These are phyloP conservation scores for Echinarachnius parma DNA, from an alignment of 53 echinoderm and acorn worm genomes.

Conservation along the genomic window DNA sequence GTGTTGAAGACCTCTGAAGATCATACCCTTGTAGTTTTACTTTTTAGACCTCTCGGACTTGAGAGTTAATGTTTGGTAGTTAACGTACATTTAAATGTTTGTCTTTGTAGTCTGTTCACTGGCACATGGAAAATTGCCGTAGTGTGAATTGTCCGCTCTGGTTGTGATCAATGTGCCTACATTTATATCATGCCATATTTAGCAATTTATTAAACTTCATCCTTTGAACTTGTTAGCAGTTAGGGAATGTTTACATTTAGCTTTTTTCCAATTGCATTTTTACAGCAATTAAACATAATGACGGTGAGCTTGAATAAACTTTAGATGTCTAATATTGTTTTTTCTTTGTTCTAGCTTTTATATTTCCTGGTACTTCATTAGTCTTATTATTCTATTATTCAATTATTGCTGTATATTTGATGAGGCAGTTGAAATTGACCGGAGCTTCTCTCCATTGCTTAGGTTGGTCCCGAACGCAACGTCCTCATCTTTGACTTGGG, in stretches of 20 bases:
- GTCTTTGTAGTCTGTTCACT: background rate
- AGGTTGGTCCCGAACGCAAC: conserved; percentile 77
- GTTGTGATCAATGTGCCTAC: conserved; percentile 19
- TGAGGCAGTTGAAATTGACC: background rate
- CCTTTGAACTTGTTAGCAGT: too few relatives aligned
- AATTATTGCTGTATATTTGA: background rate
- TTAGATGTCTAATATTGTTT: background rate
- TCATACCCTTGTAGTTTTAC: background rate
- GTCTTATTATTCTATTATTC: background rate
- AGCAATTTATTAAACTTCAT: too few relatives aligned
- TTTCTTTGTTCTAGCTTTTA: background rate
- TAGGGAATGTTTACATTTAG: too few relatives aligned
- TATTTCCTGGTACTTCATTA: background rate
- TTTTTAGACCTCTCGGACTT: background rate
- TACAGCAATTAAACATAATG: background rate
- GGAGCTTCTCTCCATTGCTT: background rate
- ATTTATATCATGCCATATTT: background rate
- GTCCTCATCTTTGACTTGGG: conserved; percentile 96
- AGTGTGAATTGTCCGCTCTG: background rate
- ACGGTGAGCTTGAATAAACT: background rate
- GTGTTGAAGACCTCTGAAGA: background rate
- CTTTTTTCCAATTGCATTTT: too few relatives aligned
- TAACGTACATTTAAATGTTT: background rate
- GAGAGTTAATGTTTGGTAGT: background rate
- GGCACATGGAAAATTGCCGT: conserved; percentile 7